Percentiles rank a stretch among this genome's conserved stretches.
phyloP scores from a whole-genome alignment of 2,888 invertebrate genomes.

The Cantharis flavilabris region DNA sequence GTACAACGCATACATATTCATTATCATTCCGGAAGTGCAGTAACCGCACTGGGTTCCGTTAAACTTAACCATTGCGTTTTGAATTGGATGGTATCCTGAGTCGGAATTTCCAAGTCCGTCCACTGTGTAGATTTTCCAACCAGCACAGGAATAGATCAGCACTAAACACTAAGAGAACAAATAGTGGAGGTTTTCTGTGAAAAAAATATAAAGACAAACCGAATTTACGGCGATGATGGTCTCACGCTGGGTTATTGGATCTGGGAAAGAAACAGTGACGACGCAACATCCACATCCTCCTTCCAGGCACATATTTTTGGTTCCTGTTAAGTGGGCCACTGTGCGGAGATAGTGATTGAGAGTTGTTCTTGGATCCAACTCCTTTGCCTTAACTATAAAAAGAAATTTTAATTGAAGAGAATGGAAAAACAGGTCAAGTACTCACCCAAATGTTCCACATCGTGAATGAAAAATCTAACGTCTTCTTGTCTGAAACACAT shows the following conservation, averaged over 20 bases:
- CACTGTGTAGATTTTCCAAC: conserved; percentile 72
- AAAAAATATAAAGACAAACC: conserved; percentile 53
- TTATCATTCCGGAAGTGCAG: conserved; percentile 78
- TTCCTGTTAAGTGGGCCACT: conserved; percentile 65
- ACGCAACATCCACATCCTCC: conserved; percentile 75
- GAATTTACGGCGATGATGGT: conserved; percentile 67
- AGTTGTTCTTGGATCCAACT: conserved; percentile 59
- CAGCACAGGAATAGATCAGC: conserved; percentile 59
- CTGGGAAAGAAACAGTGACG: conserved; percentile 57
- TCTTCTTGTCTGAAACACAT: conserved; percentile 12
- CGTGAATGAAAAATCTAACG: conserved; percentile 30
- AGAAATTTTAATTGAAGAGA: too few relatives aligned
- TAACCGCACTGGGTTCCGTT: conserved; percentile 73
- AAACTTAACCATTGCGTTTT: conserved; percentile 61
- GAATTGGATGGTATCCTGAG: conserved; percentile 67
- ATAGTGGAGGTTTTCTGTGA: background rate
- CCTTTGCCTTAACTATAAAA: conserved; percentile 49
- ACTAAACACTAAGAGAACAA: conserved; percentile 56
- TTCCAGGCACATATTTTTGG: conserved; percentile 73
- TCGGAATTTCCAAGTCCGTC: conserved; percentile 69
- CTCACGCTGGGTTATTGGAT: conserved; percentile 58
- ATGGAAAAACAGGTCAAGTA: background rate
- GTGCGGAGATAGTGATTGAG: conserved; percentile 68
- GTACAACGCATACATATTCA: conserved; percentile 69
- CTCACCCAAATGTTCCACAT: conserved; percentile 28